Base-by-base conservation (phyloP, 2,113 vertebrate genomes). In the Oryzias woworae region DNA sequence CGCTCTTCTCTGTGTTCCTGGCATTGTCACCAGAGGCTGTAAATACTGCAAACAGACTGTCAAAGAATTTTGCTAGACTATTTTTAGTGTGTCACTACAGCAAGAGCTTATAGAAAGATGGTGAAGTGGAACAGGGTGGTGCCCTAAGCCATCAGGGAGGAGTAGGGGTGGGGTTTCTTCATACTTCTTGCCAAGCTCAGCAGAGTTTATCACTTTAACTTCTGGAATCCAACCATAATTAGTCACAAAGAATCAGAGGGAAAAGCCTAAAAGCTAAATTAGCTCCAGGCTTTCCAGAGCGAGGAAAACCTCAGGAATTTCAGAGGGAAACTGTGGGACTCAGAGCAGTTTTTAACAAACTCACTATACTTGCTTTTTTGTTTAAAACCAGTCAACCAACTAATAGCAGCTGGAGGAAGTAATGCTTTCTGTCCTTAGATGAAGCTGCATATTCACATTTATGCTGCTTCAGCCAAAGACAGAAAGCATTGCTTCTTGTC, bases 171-270 rank as follows among this genome's bases (percentile, higher is more conserved):
- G 59, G 49, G 70, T 62, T 75, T 73, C 66, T 60, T 46, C 15
- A 17, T 59, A 54, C 53, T 44, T 66, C 65, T 47, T 71, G 80
- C 65, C 64, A 76, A 90, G 62, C 72, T 71, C 82, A 79, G 73
- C 80, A 72, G 65, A 90, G 84, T 86, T 90, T 86, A 89, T 89
- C 78, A 83, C 76, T 86, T 88, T 88, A 90, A 91, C 87, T 90
- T 83, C 71, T 36, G 82, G 74, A 87, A 87, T 85, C 72, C 62
- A 76, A 73, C 78, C 85, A 80, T 87, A 88, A 92, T 90, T 91
- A 89, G 87, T 87, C 63, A 20, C 55, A 58, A 80, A 75, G 80
- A 85, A 90, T 90, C 88, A 89, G 62, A 88, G 78, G 81, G 83
- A 76, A 79, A 84, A 81, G 78, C 75, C 73, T 81, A 77, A 87